phyloP scores from a whole-genome alignment of 2,797 vertebrate genomes.

The Squalus acanthias region DNA sequence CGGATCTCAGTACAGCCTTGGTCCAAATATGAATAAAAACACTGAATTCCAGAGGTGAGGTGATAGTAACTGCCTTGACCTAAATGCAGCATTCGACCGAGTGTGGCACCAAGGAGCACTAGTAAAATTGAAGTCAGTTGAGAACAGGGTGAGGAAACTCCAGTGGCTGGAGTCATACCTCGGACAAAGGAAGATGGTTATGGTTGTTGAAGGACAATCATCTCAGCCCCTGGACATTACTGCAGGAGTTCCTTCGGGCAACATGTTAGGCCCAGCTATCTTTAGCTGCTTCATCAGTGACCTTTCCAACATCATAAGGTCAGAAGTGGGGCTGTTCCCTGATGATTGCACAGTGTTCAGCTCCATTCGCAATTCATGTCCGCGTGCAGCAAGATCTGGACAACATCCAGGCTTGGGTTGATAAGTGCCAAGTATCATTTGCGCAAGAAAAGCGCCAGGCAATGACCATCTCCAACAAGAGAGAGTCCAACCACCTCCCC shows the following conservation, averaged over 20 bases:
- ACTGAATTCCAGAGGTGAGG: no score
- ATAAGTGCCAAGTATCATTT: not conserved
- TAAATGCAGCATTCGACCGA: no score
- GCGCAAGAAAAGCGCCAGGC: no score
- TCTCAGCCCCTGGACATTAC: not conserved
- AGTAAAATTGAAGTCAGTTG: not conserved
- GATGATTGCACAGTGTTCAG: not conserved
- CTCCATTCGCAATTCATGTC: not conserved
- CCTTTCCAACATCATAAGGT: not conserved
- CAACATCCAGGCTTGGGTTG: not conserved
- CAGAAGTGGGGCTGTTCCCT: not conserved
- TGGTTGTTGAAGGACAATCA: not conserved
- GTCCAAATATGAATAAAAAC: no score
- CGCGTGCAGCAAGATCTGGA: not conserved
- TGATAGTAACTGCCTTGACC: no score
- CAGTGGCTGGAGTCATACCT: no score
- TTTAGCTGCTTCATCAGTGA: not conserved
- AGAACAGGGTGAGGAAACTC: no score
- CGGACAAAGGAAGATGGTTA: no score
- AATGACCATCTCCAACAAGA: no score
- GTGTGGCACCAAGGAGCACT: not conserved
- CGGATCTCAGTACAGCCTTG: no score
- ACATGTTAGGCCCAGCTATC: not conserved
- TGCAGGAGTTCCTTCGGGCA: not conserved
- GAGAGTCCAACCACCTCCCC: no score